Base-by-base conservation (phyloP, 2,113 vertebrate species). In the Ammodytes dubius region DNA sequence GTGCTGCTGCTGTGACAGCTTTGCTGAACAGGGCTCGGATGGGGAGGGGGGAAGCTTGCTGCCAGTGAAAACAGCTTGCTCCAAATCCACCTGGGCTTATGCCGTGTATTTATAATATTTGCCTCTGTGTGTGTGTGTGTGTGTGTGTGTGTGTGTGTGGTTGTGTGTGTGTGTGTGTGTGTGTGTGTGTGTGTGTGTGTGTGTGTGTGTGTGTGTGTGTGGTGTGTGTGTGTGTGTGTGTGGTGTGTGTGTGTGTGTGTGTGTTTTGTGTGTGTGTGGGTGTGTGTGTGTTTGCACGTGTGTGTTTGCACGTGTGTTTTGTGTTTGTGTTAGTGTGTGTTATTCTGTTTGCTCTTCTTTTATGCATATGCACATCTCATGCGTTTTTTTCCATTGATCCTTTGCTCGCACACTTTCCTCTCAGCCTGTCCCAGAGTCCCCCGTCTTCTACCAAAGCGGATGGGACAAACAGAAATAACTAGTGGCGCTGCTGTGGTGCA, bases 11-110 rank as follows among this genome's bases (percentile, higher is more conserved):
- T 95, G 95, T 99, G 97, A 98, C 97, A 98, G 97, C 96, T 96
- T 95, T 95, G 91, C 95, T 98, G 96, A 98, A 96, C 96, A 95
- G 96, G 96, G 96, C 96, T 95, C 96, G 96, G 91, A 93, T 94
- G 95, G 94, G 94, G 94, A 92, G 63, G 4, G 53, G 40, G 67
- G 66, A 61, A 91, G 95, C 94, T 4, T 64, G 88, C 93, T 95
- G 96, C 96, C 96, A 95, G 95, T 95, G 95, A 96, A 96, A 97
- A 97, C 97, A 97, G 97, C 97, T 99, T 98, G 97, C 96, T 95
- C 95, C 95, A 95, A 98, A 97, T 96, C 97, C 97, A 97, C 97
- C 96, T 97, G 97, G 98, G 96, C 95, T 96, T 96, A 94, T 87
- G 90, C 93, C 82, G 89, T 84, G 85, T 90, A 85, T 92, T 90